These are phyloP conservation scores for Eupithecia inturbata DNA, from an alignment of 2,888 invertebrate species.

Conservation along the genomic window DNA sequence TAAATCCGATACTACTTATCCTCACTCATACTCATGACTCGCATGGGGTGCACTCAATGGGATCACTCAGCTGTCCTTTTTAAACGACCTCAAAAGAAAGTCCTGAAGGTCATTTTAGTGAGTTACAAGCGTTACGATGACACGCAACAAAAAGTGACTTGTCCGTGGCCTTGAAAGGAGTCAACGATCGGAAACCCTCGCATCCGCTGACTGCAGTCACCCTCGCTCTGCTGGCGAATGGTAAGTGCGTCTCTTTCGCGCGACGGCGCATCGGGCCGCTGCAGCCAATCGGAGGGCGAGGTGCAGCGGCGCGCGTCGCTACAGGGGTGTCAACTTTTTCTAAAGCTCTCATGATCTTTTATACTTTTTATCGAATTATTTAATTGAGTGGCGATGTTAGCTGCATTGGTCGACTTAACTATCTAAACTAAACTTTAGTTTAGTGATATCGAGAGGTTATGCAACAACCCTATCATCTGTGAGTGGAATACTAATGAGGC, in stretches of 20 bases:
- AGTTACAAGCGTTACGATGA: constrained; percentile 72
- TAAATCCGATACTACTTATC: constrained; percentile 13
- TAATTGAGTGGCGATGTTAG: constrained; percentile 67
- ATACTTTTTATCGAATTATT: constrained; percentile 62
- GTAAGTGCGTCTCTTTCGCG: constrained; percentile 57
- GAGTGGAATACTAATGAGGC: constrained; percentile 73
- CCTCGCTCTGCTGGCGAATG: constrained; percentile 49
- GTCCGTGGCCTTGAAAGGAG: constrained; percentile 79
- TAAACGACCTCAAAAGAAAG: constrained; percentile 77
- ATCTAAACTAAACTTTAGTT: constrained; percentile 26
- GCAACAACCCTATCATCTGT: constrained; percentile 57
- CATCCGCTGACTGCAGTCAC: constrained; percentile 75
- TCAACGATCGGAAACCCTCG: constrained; percentile 82
- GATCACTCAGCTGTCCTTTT: constrained; percentile 27
- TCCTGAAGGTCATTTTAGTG: constrained; percentile 73
- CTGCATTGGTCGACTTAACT: constrained; percentile 25
- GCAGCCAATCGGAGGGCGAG: constrained; percentile 71
- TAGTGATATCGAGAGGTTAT: constrained; percentile 26
- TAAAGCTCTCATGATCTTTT: constrained; percentile 74
- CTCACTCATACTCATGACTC: not conserved
- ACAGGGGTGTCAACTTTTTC: constrained; percentile 79
- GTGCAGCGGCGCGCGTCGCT: constrained; percentile 80
- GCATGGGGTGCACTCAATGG: not conserved
- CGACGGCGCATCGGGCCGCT: constrained; percentile 57
- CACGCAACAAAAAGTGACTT: constrained; percentile 74